Percentiles rank a stretch among this genome's conserved stretches.
phyloP scores from a whole-genome alignment of 2,888 invertebrate genomes.

The Hirudinaria manillensis region DNA sequence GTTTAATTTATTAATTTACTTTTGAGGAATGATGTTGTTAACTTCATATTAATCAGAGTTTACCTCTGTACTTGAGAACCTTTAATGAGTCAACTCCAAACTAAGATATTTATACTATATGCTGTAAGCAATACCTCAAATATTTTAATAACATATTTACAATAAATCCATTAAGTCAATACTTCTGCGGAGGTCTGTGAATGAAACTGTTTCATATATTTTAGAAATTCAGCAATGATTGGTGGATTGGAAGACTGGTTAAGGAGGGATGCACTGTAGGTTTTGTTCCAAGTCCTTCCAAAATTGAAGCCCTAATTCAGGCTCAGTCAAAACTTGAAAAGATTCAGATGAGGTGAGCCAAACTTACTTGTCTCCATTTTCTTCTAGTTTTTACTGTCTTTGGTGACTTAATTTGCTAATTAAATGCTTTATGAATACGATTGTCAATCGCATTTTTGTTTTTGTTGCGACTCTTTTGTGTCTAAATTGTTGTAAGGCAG shows the following conservation, averaged over 20 bases:
- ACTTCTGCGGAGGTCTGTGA: not conserved
- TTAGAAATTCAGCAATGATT: slow-evolving; percentile 98
- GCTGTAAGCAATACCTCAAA: no score
- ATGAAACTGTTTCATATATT: not conserved
- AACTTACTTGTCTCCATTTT: not conserved
- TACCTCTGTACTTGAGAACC: no score
- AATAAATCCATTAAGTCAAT: not conserved
- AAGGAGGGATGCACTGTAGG: slow-evolving; percentile 97
- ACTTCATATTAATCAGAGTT: no score
- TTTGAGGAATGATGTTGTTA: no score
- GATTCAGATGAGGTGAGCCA: slow-evolving; percentile 17
- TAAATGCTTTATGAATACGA: no score
- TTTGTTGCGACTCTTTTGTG: no score
- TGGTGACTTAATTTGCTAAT: not conserved
- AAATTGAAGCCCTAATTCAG: slow-evolving; percentile 85
- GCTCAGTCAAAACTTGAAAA: slow-evolving; percentile 39
- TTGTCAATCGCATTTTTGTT: no score
- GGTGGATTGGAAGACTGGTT: slow-evolving; percentile 99
- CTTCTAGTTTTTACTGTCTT: not conserved
- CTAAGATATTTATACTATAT: no score
- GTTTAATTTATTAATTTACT: not conserved
- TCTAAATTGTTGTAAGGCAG: not conserved
- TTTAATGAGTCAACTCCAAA: no score
- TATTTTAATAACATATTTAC: no score
- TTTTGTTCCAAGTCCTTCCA: slow-evolving; percentile 98